phyloP scores from a whole-genome alignment of 2,113 vertebrate genomes.

The Willisornis vidua region DNA sequence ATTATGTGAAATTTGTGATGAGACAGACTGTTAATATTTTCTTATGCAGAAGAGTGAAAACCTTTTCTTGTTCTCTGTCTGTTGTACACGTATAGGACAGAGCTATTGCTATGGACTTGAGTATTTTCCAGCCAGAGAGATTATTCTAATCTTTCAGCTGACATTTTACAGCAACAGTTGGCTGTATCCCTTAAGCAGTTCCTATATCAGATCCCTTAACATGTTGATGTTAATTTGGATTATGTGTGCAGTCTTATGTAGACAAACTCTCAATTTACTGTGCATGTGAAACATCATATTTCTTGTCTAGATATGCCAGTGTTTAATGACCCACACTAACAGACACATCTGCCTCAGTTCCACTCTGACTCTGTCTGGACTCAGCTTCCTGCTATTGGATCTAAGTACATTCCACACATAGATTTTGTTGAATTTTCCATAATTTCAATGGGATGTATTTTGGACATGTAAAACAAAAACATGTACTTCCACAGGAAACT shows the following conservation, averaged over 20 bases:
- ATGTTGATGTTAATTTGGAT: accelerated
- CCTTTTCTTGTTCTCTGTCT: not conserved
- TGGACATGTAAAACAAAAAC: not conserved
- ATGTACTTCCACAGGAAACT: not conserved
- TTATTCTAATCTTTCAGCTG: not conserved
- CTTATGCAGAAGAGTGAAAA: not conserved
- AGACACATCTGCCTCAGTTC: not conserved
- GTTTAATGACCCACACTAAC: not conserved
- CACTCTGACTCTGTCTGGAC: not conserved
- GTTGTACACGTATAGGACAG: not conserved
- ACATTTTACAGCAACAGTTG: not conserved
- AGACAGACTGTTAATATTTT: not conserved
- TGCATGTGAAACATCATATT: not conserved
- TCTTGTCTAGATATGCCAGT: not conserved
- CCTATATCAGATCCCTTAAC: not conserved
- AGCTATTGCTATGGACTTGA: not conserved
- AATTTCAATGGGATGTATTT: not conserved
- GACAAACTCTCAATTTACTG: not conserved
- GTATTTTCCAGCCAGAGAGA: not conserved
- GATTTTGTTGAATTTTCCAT: not conserved
- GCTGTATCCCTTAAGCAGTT: not conserved
- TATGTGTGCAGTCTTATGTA: not conserved
- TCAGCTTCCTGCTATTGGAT: not conserved
- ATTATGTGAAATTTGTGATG: not conserved
- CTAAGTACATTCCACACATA: not conserved